Evolutionary conservation across 2,113 vertebrate species (phyloP).

Genomic region (Ceuthmochares aereus): DNA sequence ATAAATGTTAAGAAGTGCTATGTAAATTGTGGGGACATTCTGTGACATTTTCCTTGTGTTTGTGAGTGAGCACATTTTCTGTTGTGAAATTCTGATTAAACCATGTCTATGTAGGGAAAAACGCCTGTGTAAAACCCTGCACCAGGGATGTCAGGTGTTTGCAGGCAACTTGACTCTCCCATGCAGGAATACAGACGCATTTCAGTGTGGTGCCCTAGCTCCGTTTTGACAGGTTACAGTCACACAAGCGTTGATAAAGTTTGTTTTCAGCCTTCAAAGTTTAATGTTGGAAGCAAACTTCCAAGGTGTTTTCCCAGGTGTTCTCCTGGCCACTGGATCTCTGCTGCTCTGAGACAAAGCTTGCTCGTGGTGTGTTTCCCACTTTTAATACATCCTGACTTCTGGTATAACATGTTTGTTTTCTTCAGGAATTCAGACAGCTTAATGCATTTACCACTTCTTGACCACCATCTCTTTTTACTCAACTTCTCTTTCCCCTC

Average conservation of each 20-base stretch:
- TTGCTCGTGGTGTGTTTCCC: neutral
- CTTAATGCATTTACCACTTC: neutral
- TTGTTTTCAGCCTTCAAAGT: neutral
- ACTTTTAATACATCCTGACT: neutral
- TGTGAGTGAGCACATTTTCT: neutral
- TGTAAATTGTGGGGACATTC: neutral
- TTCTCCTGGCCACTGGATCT: neutral
- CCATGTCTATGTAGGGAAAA: fast-evolving
- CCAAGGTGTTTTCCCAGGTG: neutral
- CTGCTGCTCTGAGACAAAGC: neutral
- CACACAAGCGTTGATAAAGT: neutral
- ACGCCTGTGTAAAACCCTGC: neutral
- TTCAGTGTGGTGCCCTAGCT: fast-evolving
- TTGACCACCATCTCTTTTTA: neutral
- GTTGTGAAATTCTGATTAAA: neutral
- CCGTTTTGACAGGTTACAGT: neutral
- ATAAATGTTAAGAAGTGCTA: neutral
- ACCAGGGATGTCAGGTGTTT: too few species aligned
- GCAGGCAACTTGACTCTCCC: neutral
- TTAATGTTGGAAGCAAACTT: neutral
- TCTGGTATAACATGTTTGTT: neutral
- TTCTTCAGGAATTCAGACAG: neutral
- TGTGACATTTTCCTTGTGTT: neutral
- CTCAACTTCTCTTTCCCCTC: neutral
- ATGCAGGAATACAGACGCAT: neutral